phyloP scores from a whole-genome alignment of 2,797 vertebrate species.

The Borostomias antarcticus region DNA sequence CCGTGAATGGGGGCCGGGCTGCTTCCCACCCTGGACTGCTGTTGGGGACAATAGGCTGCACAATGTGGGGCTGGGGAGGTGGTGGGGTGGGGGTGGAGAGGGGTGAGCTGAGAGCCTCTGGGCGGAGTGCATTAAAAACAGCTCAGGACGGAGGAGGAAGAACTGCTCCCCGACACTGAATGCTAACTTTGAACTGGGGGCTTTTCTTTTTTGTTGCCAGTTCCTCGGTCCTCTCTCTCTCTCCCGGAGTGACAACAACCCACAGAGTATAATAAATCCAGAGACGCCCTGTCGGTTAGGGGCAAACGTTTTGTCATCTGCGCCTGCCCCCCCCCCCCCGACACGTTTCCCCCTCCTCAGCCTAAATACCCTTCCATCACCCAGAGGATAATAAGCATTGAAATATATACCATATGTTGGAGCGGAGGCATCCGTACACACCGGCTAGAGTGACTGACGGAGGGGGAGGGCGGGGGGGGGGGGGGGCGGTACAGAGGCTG shows the following conservation, averaged over 20 bases:
- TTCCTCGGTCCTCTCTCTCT: constrained; percentile 16
- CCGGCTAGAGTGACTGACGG: background rate
- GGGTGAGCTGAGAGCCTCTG: constrained; percentile 13
- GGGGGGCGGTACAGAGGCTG: background rate
- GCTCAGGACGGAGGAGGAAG: constrained; percentile 49
- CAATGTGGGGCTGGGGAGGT: constrained; percentile 34
- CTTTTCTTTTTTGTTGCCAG: constrained; percentile 28
- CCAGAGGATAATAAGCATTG: constrained; percentile 37
- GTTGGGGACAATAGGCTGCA: constrained; percentile 52
- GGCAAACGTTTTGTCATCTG: constrained; percentile 26
- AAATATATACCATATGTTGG: constrained; percentile 36
- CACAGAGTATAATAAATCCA: constrained; percentile 41
- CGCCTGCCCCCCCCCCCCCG: constrained; percentile 24
- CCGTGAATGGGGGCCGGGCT: constrained; percentile 52
- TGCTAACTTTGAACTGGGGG: constrained; percentile 48
- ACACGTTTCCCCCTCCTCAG: constrained; percentile 12
- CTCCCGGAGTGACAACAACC: constrained; percentile 47
- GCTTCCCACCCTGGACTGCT: constrained; percentile 48
- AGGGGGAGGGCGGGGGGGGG: background rate
- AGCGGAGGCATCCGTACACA: constrained; percentile 8
- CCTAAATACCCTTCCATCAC: constrained; percentile 47
- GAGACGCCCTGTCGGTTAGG: constrained; percentile 47
- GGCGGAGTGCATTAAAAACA: constrained; percentile 53
- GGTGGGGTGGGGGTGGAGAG: too few relatives aligned
- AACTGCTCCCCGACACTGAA: constrained; percentile 22